phyloP scores from a whole-genome alignment of 2,113 vertebrate species.

The Indicator maculatus region DNA sequence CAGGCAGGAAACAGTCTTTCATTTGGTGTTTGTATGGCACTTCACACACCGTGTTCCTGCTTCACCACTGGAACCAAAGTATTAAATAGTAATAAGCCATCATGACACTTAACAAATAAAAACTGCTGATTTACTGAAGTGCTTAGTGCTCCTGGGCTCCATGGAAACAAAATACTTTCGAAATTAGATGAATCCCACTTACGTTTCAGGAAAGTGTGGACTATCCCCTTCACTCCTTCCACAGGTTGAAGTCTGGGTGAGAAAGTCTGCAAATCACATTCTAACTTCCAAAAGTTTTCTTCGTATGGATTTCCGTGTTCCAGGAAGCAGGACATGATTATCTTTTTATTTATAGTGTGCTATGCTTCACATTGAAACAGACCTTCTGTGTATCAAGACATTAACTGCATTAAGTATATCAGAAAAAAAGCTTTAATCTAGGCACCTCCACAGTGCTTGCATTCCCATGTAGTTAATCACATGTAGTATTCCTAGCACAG shows the following conservation, averaged over 20 bases:
- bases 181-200: not conserved
- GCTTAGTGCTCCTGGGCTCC: not conserved
- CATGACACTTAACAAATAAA: slow-evolving; percentile 8
- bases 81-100: slow-evolving; percentile 16
- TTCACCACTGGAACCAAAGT: not conserved
- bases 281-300: not conserved
- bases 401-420: not conserved
- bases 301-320: not conserved
- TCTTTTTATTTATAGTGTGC: not conserved
- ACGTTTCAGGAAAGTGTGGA: not conserved
- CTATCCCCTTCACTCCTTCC: not conserved
- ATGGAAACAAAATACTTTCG: not conserved
- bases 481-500: not conserved
- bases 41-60: not conserved
- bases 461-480: not conserved
- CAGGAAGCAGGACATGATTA: not conserved
- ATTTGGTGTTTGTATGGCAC: not conserved
- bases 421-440: not conserved
- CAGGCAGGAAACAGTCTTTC: not conserved
- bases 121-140: slow-evolving; percentile 22
- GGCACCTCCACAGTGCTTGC: not conserved
- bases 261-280: not conserved
- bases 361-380: not conserved
- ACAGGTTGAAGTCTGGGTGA: not conserved
- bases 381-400: not conserved